These are phyloP conservation scores for Myrmecobius fasciatus DNA, from an alignment of 2,113 vertebrate species.

Conservation along the genomic window DNA sequence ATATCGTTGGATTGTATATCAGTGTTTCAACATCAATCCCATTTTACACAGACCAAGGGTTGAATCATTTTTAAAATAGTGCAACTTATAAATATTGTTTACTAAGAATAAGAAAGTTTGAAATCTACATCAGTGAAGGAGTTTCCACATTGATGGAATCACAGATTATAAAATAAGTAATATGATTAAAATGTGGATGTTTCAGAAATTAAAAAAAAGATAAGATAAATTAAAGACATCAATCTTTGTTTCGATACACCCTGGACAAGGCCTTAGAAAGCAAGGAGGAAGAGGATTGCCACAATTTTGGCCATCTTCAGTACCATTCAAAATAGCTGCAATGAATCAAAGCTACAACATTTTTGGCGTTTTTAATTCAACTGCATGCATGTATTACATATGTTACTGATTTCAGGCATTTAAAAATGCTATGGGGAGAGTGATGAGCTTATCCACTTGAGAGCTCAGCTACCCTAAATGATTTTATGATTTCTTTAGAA, in stretches of 20 bases:
- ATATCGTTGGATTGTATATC: background rate
- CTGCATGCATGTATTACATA: background rate
- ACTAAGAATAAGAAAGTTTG: background rate
- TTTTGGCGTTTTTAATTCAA: background rate
- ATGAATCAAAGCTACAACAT: background rate
- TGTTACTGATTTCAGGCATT: background rate
- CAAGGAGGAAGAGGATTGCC: background rate
- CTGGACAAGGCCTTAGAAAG: background rate
- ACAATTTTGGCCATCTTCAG: background rate
- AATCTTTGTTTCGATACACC: background rate
- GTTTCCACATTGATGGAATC: background rate
- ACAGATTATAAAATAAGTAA: background rate
- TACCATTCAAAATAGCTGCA: background rate
- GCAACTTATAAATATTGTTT: background rate
- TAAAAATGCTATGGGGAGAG: background rate
- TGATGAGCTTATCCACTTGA: background rate
- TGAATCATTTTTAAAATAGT: background rate
- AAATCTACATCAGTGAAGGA: background rate
- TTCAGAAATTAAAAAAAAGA: background rate
- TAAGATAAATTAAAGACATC: background rate
- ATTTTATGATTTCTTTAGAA: slow-evolving; percentile 11
- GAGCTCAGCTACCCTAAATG: background rate
- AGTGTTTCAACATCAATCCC: background rate
- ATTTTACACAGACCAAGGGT: background rate
- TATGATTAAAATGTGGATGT: background rate